Evolutionary conservation across 2,888 invertebrate genomes (phyloP).

Genomic region (Acrobasis suavella): DNA sequence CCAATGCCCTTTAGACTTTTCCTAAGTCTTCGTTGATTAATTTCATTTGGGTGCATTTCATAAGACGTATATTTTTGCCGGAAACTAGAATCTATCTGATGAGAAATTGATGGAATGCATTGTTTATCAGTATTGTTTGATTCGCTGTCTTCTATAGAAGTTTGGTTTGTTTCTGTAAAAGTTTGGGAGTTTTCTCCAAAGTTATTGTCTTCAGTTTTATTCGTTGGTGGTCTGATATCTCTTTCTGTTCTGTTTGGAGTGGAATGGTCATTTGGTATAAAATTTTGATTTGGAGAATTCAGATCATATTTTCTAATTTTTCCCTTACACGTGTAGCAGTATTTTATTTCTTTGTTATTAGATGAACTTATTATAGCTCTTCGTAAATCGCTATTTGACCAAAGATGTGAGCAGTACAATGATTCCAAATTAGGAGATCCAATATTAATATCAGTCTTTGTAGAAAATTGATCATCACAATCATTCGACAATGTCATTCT

Average conservation of each 20-base stretch:
- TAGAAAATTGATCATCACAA: constrained; percentile 48
- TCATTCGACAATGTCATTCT: constrained; percentile 63
- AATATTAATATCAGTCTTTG: constrained; percentile 47
- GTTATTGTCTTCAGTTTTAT: constrained; percentile 40
- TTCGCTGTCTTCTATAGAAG: constrained; percentile 39
- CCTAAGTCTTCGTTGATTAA: constrained; percentile 62
- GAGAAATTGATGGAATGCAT: constrained; percentile 73
- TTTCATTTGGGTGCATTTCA: constrained; percentile 55
- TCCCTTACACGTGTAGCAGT: constrained; percentile 71
- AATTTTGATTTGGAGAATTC: constrained; percentile 51
- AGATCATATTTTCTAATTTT: constrained; percentile 76
- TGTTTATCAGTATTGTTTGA: constrained; percentile 44
- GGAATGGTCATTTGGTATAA: constrained; percentile 67
- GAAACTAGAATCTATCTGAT: constrained; percentile 65
- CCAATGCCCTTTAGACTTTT: constrained; percentile 75
- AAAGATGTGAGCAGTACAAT: constrained; percentile 70
- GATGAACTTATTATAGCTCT: constrained; percentile 58
- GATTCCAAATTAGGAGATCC: constrained; percentile 62
- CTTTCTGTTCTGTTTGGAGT: constrained; percentile 57
- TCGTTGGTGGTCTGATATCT: constrained; percentile 29
- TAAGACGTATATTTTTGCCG: constrained; percentile 68
- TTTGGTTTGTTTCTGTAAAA: constrained; percentile 41
- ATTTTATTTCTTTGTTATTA: constrained; percentile 58
- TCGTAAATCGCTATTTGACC: constrained; percentile 65
- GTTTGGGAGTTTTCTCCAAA: constrained; percentile 42